Evolutionary conservation across 1,140 invertebrate species (phyloP).

Genomic region (Brachionus asplanchnoidis): DNA sequence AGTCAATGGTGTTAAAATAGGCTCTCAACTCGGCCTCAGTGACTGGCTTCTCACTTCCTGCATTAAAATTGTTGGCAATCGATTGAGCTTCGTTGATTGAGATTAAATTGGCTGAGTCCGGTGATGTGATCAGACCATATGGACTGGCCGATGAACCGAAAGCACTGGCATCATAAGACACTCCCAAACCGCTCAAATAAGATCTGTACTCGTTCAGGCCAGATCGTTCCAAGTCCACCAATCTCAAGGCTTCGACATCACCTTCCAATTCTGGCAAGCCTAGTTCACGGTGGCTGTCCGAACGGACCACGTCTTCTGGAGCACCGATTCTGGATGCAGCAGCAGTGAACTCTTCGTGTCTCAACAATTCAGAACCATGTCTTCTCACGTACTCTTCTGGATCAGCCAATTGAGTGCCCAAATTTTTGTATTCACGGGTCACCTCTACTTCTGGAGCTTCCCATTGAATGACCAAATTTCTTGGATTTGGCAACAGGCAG

Average conservation of each 20-base stretch:
- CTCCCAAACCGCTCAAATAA: not conserved
- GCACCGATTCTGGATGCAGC: not conserved
- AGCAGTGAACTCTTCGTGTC: not conserved
- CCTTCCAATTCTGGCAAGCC: slow-evolving; percentile 34
- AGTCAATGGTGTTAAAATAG: slow-evolving; percentile 3
- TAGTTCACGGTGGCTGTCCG: not conserved
- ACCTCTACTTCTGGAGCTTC: slow-evolving; percentile 37
- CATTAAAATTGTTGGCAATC: slow-evolving; percentile 22
- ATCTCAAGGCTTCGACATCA: slow-evolving; percentile 27
- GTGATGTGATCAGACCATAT: not conserved
- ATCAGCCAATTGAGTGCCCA: slow-evolving; percentile 33
- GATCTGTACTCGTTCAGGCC: slow-evolving; percentile 31
- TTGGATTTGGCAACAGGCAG: not conserved
- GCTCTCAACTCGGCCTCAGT: slow-evolving; percentile 3
- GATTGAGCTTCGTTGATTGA: slow-evolving; percentile 9
- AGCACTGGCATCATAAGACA: not conserved
- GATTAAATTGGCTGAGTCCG: slow-evolving; percentile 19
- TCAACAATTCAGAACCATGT: slow-evolving; percentile 13
- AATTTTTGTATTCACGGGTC: not conserved
- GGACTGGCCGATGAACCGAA: not conserved
- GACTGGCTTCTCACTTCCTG: not conserved
- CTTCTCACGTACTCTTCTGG: slow-evolving; percentile 31
- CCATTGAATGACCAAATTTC: slow-evolving; percentile 42
- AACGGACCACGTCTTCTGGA: not conserved
- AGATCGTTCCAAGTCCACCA: slow-evolving; percentile 23